Conservation (phyloP, 2,113 vertebrate species). For the Plestiodon gilberti region DNA sequence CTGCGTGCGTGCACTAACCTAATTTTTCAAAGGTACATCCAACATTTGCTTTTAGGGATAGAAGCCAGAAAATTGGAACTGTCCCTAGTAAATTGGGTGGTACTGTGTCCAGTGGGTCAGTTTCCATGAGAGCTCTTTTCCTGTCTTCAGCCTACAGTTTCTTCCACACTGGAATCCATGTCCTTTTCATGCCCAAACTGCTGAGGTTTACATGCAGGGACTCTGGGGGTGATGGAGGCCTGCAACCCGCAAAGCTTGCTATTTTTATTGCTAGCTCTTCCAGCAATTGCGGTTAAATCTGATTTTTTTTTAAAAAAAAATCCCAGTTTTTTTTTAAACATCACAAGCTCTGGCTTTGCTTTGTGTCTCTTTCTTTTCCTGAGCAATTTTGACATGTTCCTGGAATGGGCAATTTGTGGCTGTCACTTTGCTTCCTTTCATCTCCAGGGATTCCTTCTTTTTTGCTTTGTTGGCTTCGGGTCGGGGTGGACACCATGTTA, state of each 20-base stretch:
- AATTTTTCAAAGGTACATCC: no score
- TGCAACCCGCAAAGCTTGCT: no score
- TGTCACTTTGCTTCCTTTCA: constrained; percentile 16
- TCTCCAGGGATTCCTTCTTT: background rate
- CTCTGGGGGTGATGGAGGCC: background rate
- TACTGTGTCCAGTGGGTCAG: background rate
- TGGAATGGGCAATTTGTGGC: constrained; percentile 26
- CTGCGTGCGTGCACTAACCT: no score
- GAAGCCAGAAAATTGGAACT: no score
- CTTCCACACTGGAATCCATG: no score
- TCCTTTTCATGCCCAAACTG: background rate
- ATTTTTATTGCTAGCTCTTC: background rate
- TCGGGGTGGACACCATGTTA: background rate
- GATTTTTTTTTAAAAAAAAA: background rate
- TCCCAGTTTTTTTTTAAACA: background rate
- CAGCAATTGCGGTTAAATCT: background rate
- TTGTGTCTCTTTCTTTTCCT: background rate
- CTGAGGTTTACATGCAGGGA: background rate
- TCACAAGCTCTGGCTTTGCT: background rate
- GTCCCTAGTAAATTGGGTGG: no score
- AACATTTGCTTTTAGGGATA: no score
- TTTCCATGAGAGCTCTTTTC: background rate
- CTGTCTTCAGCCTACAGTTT: background rate
- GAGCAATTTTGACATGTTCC: constrained; percentile 11
- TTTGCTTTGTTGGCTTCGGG: background rate